A percentile compares a stretch with the other conserved stretches of the same genome.
phyloP scores from a whole-genome alignment of 1,140 invertebrate genomes.

The Drosophila bipectinata region DNA sequence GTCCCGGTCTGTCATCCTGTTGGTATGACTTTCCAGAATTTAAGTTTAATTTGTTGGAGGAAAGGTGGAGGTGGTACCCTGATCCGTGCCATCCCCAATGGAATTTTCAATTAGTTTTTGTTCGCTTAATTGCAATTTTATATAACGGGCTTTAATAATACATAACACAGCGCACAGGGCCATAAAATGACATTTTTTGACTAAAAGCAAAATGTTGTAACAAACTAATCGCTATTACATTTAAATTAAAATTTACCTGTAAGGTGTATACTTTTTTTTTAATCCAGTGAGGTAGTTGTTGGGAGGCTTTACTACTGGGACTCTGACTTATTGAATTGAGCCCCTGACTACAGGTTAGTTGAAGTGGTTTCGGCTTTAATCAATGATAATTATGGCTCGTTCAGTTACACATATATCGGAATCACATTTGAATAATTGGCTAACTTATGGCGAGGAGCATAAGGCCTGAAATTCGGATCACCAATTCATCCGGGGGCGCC shows the following conservation, averaged over 20 bases:
- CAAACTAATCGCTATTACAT: not conserved
- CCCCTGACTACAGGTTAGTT: not conserved
- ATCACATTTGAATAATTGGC: slow-evolving; percentile 20
- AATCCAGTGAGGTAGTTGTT: not conserved
- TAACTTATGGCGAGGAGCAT: slow-evolving; percentile 3
- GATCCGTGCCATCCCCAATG: not conserved
- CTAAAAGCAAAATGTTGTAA: slow-evolving; percentile 26
- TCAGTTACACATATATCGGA: not conserved
- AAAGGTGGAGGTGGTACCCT: not conserved
- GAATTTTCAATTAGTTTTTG: slow-evolving; percentile 52
- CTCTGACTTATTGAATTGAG: not conserved
- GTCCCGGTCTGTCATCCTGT: slow-evolving; percentile 16
- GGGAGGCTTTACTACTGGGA: not conserved
- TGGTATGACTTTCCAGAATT: slow-evolving; percentile 18
- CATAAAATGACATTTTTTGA: slow-evolving; percentile 9
- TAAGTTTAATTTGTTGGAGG: slow-evolving; percentile 8
- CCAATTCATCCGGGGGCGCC: not conserved
- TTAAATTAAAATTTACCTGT: not conserved
- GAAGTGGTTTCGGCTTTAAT: not conserved
- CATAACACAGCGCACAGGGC: not conserved
- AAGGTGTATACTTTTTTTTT: not conserved
- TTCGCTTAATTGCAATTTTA: slow-evolving; percentile 44
- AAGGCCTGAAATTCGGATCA: not conserved
- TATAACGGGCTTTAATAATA: slow-evolving; percentile 37
- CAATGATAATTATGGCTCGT: slow-evolving; percentile 6